These are phyloP conservation scores for Lepeophtheirus salmonis DNA, from an alignment of 1,140 invertebrate species.

Conservation along the genomic window DNA sequence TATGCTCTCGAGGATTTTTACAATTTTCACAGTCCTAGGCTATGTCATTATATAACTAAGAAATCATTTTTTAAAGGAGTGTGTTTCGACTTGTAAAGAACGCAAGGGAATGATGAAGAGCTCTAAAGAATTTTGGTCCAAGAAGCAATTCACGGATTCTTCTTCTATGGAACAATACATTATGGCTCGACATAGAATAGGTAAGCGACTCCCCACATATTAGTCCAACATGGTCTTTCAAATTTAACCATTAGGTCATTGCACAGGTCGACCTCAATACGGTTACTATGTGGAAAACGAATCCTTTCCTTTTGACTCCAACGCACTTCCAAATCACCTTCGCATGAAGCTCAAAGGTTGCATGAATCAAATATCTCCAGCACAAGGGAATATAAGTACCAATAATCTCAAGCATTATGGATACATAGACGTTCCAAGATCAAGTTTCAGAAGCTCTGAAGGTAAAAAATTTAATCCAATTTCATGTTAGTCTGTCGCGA, in stretches of 20 bases:
- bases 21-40: too few relatives aligned
- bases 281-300: not conserved
- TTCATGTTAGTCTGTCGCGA: too few relatives aligned
- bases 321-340: not conserved
- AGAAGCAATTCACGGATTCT: constrained; percentile 10
- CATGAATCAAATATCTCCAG: not conserved
- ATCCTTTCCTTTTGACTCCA: not conserved
- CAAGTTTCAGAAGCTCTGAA: not conserved
- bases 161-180: constrained; percentile 11
- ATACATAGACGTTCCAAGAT: not conserved
- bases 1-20: too few relatives aligned
- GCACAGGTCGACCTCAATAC: not conserved
- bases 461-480: not conserved
- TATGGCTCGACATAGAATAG: constrained; percentile 2
- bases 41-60: too few relatives aligned
- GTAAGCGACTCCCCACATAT: not conserved
- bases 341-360: not conserved
- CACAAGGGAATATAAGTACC: not conserved
- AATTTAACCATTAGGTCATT: too few relatives aligned
- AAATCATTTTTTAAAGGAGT: too few relatives aligned
- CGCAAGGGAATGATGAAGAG: constrained; percentile 2
- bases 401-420: not conserved
- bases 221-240: too few relatives aligned
- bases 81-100: not conserved
- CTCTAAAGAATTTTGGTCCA: constrained; percentile 8